Evolutionary conservation across 2,888 invertebrate genomes (phyloP), one percentile per base, ranked within the genome.

Genomic region (Neoscelio sp.): DNA sequence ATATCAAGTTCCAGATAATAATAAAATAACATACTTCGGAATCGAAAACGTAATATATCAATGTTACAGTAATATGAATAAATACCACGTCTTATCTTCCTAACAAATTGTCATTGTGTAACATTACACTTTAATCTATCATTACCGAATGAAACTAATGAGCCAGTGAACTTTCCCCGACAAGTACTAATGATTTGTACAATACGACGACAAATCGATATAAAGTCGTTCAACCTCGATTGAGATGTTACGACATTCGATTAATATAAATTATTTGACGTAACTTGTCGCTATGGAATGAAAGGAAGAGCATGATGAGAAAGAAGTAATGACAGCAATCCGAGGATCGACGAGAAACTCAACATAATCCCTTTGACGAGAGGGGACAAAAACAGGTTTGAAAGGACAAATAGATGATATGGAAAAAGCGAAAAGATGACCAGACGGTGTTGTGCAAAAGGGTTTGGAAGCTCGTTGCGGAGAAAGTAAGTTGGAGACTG

Each of bases 381-480:
- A 26, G 46, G 28, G 48, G 20, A 68, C 30, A 48, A n/a, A 54
- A 56, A 58, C 44, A 46, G 44, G 67, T 50, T 38, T 48, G 70
- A 50, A 40, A 58, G 50, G 58, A 60, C 48, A 60, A 40, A 40
- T 30, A 20, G 30, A 40, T 70, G 42, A 68, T 48, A 26, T 26
- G 23, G 54, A 48, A 48, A 44, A 68, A 48, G 68, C 48, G 48
- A 68, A 68, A 56, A 58, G 56, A 58, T 56, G 33, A 65, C 42
- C 52, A n/a, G 28, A 26, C 17, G 20, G 20, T 15, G 48, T 64
- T 60, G 58, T 58, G 40, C 48, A 17, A 70, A 70, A 70, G 70
- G 58, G 50, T 48, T 26, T 48, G 70, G 8, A 42, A 40, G 58
- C 28, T 58, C 18, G 28, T 58, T 68, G 38, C 13, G 68, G 67